Conservation (phyloP, 2,113 vertebrate species). For the Dascyllus trimaculatus region DNA sequence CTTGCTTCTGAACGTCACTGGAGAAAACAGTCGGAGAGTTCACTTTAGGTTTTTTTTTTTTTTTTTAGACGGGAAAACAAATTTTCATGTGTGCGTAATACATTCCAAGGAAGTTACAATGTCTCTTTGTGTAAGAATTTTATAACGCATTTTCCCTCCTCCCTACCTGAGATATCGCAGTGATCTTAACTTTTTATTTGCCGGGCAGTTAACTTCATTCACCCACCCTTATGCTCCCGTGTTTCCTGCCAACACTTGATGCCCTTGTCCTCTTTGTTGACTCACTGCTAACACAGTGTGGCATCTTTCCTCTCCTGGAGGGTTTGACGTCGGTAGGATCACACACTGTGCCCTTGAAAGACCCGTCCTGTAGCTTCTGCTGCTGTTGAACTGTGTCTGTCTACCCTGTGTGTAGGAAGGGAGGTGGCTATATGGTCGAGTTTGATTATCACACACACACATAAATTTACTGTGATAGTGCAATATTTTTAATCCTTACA, state of each 20-base stretch:
- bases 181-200: slow-evolving; percentile 12
- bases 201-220: not conserved
- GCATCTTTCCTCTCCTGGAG: slow-evolving; percentile 63
- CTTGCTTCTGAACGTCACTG: slow-evolving; percentile 18
- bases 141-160: not conserved
- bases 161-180: not conserved
- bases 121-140: not conserved
- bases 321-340: slow-evolving; percentile 57
- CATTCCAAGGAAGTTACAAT: not conserved
- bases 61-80: not conserved
- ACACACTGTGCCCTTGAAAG: slow-evolving; percentile 63
- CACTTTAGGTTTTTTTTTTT: no score
- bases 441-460: slow-evolving; percentile 2
- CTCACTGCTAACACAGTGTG: slow-evolving; percentile 64
- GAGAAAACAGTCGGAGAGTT: slow-evolving; percentile 15
- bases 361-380: slow-evolving; percentile 64
- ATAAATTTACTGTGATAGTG: not conserved
- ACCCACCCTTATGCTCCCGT: slow-evolving; percentile 7
- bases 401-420: not conserved
- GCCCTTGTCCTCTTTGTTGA: slow-evolving; percentile 56
- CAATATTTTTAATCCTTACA: not conserved
- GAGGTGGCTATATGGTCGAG: not conserved
- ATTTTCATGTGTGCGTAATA: not conserved
- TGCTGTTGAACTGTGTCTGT: slow-evolving; percentile 21
- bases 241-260: slow-evolving; percentile 29